phyloP scores from a whole-genome alignment of 92 coral and sea anemone species.

The Palythoa grandis region DNA sequence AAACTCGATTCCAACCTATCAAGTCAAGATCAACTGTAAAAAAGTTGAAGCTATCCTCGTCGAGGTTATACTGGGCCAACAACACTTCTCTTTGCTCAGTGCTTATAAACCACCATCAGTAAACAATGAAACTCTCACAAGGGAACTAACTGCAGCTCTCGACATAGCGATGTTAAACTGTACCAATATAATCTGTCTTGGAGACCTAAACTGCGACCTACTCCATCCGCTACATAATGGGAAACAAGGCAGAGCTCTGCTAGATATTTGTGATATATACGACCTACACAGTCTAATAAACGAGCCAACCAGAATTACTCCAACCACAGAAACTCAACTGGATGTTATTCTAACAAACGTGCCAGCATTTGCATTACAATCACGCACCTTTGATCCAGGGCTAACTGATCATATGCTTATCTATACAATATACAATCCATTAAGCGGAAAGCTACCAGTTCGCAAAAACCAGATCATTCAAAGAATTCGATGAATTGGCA shows the following conservation, averaged over 20 bases:
- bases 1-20: constrained; percentile 45
- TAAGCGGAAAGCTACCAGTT: not conserved
- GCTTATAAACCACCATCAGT: constrained; percentile 46
- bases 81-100: constrained; percentile 40
- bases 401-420: constrained; percentile 44
- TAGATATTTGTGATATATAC: constrained; percentile 57
- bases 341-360: constrained; percentile 38
- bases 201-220: constrained; percentile 54
- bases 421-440: constrained; percentile 38
- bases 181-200: constrained; percentile 50
- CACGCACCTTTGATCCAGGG: constrained; percentile 33
- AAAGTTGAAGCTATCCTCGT: constrained; percentile 45
- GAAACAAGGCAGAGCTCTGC: constrained; percentile 49
- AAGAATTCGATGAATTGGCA: not conserved
- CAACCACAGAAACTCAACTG: constrained; percentile 13
- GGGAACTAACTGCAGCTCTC: constrained; percentile 11
- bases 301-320: constrained; percentile 31
- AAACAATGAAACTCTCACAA: constrained; percentile 3
- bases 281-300: constrained; percentile 43
- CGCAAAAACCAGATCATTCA: not conserved
- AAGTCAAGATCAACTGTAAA: constrained; percentile 35
- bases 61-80: constrained; percentile 48
- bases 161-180: constrained; percentile 22
- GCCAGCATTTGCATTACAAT: constrained; percentile 35
- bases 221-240: constrained; percentile 58